These are phyloP conservation scores for Corythaeola cristata DNA, from an alignment of 2,113 vertebrate species.

Conservation along the genomic window DNA sequence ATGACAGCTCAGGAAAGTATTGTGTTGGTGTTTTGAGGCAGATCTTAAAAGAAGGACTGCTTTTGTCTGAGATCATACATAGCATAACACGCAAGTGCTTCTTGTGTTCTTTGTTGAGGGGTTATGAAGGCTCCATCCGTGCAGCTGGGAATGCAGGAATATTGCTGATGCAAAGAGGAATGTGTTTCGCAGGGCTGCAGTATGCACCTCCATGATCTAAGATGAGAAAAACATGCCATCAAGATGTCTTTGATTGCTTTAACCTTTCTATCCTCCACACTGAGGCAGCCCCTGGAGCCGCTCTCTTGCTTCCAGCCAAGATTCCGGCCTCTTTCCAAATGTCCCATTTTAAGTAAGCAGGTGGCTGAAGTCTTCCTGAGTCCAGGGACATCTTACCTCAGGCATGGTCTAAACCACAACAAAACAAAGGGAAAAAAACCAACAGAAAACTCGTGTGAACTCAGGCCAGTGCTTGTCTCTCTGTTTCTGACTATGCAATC, in stretches of 20 bases:
- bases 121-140: not conserved
- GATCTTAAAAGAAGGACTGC: not conserved
- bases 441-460: not conserved
- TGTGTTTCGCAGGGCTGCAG: not conserved
- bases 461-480: not conserved
- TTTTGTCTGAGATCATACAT: not conserved
- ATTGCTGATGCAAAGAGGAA: not conserved
- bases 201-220: not conserved
- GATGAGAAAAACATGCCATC: not conserved
- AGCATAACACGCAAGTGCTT: not conserved
- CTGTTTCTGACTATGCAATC: not conserved
- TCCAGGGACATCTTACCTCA: not conserved
- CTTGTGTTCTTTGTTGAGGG: not conserved
- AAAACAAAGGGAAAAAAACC: not conserved
- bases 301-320: not conserved
- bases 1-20: not conserved
- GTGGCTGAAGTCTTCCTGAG: not conserved
- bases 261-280: not conserved
- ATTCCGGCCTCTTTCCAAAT: not conserved
- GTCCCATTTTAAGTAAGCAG: not conserved
- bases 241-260: not conserved
- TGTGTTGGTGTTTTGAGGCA: slow-evolving; percentile 6
- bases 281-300: not conserved
- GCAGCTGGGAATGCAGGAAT: not conserved
- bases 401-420: not conserved